Evolutionary conservation across 2,113 vertebrate genomes (phyloP).

Genomic region (Dunckerocampus dactyliophorus): DNA sequence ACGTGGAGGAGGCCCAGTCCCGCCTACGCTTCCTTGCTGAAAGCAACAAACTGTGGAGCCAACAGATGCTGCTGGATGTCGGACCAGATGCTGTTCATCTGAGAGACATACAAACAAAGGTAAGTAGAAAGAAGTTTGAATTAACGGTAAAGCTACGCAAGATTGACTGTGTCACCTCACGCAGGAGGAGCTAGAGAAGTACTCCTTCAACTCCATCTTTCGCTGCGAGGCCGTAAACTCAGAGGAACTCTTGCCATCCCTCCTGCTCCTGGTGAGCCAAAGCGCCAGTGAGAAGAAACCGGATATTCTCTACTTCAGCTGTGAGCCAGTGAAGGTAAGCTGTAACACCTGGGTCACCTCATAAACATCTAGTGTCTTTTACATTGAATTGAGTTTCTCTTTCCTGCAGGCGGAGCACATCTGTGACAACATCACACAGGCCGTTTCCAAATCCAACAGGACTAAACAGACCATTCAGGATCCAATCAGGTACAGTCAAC

Average conservation of each 20-base stretch:
- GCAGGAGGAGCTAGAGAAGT: constrained; percentile 82
- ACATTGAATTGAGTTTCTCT: neutral
- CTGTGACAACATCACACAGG: constrained; percentile 69
- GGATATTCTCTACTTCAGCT: constrained; percentile 81
- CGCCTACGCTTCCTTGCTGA: constrained; percentile 56
- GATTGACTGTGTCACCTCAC: neutral
- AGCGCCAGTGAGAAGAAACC: constrained; percentile 68
- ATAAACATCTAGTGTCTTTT: neutral
- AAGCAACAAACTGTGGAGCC: constrained; percentile 63
- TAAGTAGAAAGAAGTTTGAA: constrained; percentile 11
- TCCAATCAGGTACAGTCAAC: constrained; percentile 64
- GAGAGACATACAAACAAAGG: constrained; percentile 57
- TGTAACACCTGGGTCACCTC: too few relatives aligned
- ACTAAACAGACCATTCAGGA: constrained; percentile 50
- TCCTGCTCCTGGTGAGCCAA: constrained; percentile 80
- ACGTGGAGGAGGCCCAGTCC: constrained; percentile 64
- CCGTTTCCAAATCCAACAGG: constrained; percentile 64
- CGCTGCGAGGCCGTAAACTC: constrained; percentile 73
- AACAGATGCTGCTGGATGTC: constrained; percentile 66
- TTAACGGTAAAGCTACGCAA: neutral
- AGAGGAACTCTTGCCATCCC: constrained; percentile 62
- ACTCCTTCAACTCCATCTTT: constrained; percentile 65
- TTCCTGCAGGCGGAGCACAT: constrained; percentile 74
- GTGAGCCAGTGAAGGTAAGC: constrained; percentile 74
- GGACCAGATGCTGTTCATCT: constrained; percentile 43